Conservation (phyloP, 2,113 vertebrate genomes). For the Rhinogobius similis region DNA sequence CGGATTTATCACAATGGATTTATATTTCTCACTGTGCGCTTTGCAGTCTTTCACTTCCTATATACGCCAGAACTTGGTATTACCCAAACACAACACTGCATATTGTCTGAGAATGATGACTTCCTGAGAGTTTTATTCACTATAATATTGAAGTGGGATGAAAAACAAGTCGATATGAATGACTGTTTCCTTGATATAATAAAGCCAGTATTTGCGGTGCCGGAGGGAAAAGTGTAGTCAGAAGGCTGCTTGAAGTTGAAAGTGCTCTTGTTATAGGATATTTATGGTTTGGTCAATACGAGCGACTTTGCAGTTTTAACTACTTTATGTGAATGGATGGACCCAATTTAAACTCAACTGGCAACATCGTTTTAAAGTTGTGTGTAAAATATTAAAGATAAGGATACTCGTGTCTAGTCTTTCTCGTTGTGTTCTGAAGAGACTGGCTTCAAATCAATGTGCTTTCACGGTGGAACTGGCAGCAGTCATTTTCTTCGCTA, state of each 20-base stretch:
- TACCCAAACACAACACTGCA: conserved; percentile 7
- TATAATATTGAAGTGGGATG: neutral
- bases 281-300: conserved; percentile 1
- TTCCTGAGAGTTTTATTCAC: neutral
- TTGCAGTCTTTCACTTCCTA: conserved; percentile 7
- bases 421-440: neutral
- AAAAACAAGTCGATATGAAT: conserved; percentile 2
- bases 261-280: neutral
- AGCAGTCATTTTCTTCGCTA: too few species aligned
- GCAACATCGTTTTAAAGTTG: neutral
- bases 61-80: neutral
- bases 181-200: conserved; percentile 5
- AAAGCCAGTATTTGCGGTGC: conserved; percentile 2
- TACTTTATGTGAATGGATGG: neutral
- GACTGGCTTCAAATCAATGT: too few species aligned
- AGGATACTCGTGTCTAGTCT: neutral
- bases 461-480: too few species aligned
- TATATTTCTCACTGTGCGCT: conserved; percentile 33
- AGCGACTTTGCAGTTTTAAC: neutral
- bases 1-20: conserved; percentile 64
- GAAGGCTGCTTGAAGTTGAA: neutral
- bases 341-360: neutral
- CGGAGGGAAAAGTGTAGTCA: neutral
- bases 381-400: too few species aligned
- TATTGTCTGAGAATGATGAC: conserved; percentile 5